Conservation (phyloP, 2,888 invertebrate genomes). For the Carpatolechia fugitivella region DNA sequence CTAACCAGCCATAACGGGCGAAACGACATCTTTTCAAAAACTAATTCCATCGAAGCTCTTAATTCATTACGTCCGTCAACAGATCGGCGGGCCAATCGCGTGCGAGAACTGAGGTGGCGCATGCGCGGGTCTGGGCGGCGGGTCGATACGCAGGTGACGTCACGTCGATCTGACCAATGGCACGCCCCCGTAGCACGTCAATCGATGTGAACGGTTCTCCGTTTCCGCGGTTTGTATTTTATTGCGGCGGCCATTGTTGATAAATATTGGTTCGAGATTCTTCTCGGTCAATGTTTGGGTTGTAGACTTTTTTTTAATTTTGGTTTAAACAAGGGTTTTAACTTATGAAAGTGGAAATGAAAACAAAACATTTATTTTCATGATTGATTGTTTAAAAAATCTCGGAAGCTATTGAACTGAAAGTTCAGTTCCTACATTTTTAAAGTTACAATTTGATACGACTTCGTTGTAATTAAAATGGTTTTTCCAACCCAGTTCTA, state of each 20-base stretch:
- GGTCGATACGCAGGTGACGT: conserved; percentile 67
- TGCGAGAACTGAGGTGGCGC: conserved; percentile 44
- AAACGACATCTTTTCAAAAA: conserved; percentile 26
- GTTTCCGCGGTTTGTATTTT: conserved; percentile 31
- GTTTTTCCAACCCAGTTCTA: no score
- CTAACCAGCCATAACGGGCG: conserved; percentile 6
- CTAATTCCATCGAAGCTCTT: conserved; percentile 23
- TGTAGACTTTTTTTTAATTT: neutral
- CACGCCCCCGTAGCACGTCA: conserved; percentile 61
- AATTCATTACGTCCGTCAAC: conserved; percentile 43
- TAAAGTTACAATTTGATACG: no score
- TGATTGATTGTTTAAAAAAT: no score
- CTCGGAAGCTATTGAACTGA: no score
- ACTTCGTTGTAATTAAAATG: no score
- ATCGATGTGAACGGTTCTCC: conserved; percentile 60
- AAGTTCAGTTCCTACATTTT: no score
- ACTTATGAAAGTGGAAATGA: no score
- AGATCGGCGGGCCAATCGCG: conserved; percentile 49
- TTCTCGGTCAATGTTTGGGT: conserved; percentile 38
- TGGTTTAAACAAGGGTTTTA: no score
- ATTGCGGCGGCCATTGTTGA: conserved; percentile 30
- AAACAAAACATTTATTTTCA: no score
- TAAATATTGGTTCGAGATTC: conserved; percentile 28
- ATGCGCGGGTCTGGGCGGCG: conserved; percentile 69
- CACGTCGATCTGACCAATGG: conserved; percentile 71